Evolutionary conservation across 2,113 vertebrate species (phyloP), one percentile per base, ranked within the genome.

Genomic region (Dasyornis broadbenti): DNA sequence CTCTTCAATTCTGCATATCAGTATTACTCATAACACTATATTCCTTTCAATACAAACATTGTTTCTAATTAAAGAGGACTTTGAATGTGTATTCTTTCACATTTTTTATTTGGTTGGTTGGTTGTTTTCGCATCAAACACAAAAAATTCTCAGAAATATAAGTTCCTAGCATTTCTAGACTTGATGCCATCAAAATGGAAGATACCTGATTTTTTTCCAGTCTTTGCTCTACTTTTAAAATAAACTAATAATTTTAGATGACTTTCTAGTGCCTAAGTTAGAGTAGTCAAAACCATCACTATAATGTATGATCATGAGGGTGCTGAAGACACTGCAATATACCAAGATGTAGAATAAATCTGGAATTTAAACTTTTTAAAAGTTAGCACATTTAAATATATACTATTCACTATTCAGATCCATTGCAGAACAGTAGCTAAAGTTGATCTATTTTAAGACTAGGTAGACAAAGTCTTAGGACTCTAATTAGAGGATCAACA

Each of bases 31-130:
- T 57, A 63, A 37, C 2, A 45, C 53, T 66, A 13, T 15, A 40
- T 57, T 65, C 22, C 7, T 85, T 91, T 68, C n/a, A 47, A n/a
- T 77, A 37, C 1, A 1, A 23, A 21, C 1, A 0, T 6, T 42
- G 81, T 87, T 80, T 47, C 13, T 52, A 15, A 70, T n/a, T 69
- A 69, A 53, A 39, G 5, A 14, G 3, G 33, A 33, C 7, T 61
- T 0, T 20, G 9, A 54, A 33, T 31, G 7, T n/a, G 1, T 31
- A n/a, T 68, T 71, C 15, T 7, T 68, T 39, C 11, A 11, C 6
- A n/a, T 23, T 63, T 57, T 21, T 68, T 79, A 35, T 54, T 75
- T 81, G 4, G 0, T 59, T 78, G 9, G 0, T 56, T 61, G 10
- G 0, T 56, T 61, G 4, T 2, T 66, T 92, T 44, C 27, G 9